Percentiles rank a stretch among this genome's conserved stretches.
Evolutionary conservation across 1,140 invertebrate species (phyloP).

Genomic region (Lasaia peninsularis): DNA sequence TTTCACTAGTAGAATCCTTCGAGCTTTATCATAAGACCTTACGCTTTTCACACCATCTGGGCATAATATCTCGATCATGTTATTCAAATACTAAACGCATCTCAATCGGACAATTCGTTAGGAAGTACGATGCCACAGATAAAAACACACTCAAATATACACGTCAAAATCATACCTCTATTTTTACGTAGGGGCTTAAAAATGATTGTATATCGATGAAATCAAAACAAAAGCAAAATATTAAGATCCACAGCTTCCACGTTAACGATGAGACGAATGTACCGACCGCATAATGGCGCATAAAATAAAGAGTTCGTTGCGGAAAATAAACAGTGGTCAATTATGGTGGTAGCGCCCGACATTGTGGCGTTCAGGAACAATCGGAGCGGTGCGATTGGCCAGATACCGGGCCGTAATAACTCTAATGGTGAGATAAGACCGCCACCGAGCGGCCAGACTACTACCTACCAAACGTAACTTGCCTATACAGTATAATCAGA

Average conservation of each 20-base stretch:
- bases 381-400: constrained; percentile 70
- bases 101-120: no score
- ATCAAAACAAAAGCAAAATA: not conserved
- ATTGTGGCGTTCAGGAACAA: constrained; percentile 69
- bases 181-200: no score
- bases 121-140: no score
- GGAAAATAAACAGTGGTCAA: constrained; percentile 73
- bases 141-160: no score
- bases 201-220: no score
- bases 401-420: constrained; percentile 70
- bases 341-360: constrained; percentile 60
- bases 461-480: constrained; percentile 40
- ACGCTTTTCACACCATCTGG: no score
- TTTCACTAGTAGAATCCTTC: no score
- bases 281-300: constrained; percentile 44
- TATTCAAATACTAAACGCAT: no score
- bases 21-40: no score
- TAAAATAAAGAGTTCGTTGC: constrained; percentile 61
- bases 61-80: no score
- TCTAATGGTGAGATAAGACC: constrained; percentile 73
- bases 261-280: constrained; percentile 32
- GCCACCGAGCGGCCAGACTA: constrained; percentile 49
- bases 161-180: no score
- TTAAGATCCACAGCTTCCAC: constrained; percentile 31
- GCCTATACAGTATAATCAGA: constrained; percentile 44